Base-by-base conservation (phyloP, 2,797 vertebrate genomes). In the Momotus momota region DNA sequence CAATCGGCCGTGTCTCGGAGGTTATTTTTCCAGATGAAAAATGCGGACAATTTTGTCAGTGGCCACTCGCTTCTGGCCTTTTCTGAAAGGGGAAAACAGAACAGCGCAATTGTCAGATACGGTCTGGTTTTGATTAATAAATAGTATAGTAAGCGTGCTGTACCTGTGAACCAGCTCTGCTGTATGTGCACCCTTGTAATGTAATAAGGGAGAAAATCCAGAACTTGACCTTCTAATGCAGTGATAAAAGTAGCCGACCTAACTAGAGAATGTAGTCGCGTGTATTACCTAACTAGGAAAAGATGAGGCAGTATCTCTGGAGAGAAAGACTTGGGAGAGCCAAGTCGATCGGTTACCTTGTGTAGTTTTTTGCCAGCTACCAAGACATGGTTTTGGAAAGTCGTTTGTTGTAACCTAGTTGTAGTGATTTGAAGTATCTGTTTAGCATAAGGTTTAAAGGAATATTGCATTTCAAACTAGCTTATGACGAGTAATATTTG, bases 1-100 rank as follows among this genome's bases (percentile, higher is more conserved):
- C 21, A 46, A 0, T 40, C 5, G 14, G 7, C 17, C 21, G 3
- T 7, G 13, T 61, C 27, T 45, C 9, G 0, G n/a, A 58, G 20
- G 8, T 43, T 31, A 48, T 74, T 82, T 77, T 45, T 40, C 20
- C 33, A 57, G 23, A 31, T 71, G 45, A 45, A 79, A 79, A 67
- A 35, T 17, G 9, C 6, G 8, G 31, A 12, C 4, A 7, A 29
- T 77, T 87, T 69, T 69, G 14, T 45, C 25, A 57, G 27, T n/a
- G 46, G 16, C 45, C 38, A 17, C 49, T 88, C 7, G 1, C 2
- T 67, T 27, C 17, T 78, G 7, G 4, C 9, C 12, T 84, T 84
- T 38, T 66, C 7, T 29, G 7, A 26, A 71, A 14, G 48, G 5
- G 11, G 6, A 18, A n/a, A 25, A 25, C 45, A 6, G 35, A 35